Evolutionary conservation across 1,140 invertebrate species (phyloP), one percentile per base, ranked within the genome.

Genomic region (Homalodisca vitripennis): DNA sequence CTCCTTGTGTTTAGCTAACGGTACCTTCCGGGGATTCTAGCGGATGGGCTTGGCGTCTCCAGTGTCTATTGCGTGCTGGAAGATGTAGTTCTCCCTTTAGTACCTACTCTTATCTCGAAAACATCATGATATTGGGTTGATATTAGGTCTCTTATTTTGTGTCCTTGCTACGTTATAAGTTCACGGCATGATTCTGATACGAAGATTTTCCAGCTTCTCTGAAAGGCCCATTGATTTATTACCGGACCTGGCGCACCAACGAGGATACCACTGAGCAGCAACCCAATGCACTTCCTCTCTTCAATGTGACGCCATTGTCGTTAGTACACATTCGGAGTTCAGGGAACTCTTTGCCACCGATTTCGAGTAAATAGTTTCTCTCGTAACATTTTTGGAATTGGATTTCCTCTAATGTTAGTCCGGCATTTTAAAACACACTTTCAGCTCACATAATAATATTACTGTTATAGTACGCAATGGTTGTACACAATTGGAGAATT

Each of bases 1-100:
- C 31, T 62, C 57, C 14, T 62, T 26, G n/a, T 14, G 57, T 27
- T 62, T 10, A 1, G 57, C 57, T n/a, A 62, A 62, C 27, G 22
- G 22, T n/a, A 62, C n/a, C 27, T 26, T 24, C 31, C 22, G 1
- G 1, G 3, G 57, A 26, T 24, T 27, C 57, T 62, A 26, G 57
- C 22, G 22, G 31, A 24, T 62, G 27, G n/a, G 57, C 27, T 24
- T 62, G 27, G 22, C 3, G 2, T 12, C 57, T 62, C 57, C 6
- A 2, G 22, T 62, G 27, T 62, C 22, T 62, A 24, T 12, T 3
- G 3, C 3, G 10, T 62, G 57, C 57, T 62, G 6, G 17, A 41
- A 41, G 6, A 41, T 17, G 34, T 41, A 10, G 6, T 6, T 41
- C 34, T 41, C 17, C 34, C 17, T 41, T 17, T 41, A 6, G 34